Percentiles rank a stretch among this genome's conserved stretches.
Evolutionary conservation across 2,888 invertebrate species (phyloP).

Genomic region (Sarcophaga variegata): DNA sequence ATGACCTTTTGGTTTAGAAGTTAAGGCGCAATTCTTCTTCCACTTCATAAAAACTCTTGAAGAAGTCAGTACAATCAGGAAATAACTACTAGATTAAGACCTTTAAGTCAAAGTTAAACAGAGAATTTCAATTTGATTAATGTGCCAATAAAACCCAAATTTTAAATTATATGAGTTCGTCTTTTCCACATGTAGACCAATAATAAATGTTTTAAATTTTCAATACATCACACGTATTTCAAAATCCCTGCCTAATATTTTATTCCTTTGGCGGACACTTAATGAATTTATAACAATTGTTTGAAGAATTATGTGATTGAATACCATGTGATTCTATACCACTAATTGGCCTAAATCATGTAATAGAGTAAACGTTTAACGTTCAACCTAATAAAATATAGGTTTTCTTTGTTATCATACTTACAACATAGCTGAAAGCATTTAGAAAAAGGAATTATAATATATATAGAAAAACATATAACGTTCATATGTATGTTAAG

Average conservation of each 20-base stretch:
- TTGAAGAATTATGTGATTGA: not conserved
- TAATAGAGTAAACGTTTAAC: not conserved
- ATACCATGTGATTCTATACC: conserved; percentile 11
- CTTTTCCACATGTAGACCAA: no score
- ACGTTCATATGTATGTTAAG: not conserved
- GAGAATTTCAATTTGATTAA: no score
- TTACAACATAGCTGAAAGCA: not conserved
- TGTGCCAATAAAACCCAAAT: no score
- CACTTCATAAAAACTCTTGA: no score
- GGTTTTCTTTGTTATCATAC: not conserved
- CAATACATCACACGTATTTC: no score
- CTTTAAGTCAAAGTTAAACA: no score
- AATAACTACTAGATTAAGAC: no score
- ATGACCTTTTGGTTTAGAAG: no score
- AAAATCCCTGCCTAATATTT: not conserved
- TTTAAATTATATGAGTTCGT: no score
- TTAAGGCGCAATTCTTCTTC: no score
- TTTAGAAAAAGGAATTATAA: conserved; percentile 6
- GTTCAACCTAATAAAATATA: conserved; percentile 1
- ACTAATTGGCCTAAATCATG: conserved; percentile 55
- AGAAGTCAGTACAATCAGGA: no score
- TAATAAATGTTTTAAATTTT: no score
- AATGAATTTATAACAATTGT: conserved; percentile 6
- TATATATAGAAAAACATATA: not conserved
- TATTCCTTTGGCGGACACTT: not conserved